phyloP scores from a whole-genome alignment of 2,888 invertebrate species.

The Pandemis cinnamomeana region DNA sequence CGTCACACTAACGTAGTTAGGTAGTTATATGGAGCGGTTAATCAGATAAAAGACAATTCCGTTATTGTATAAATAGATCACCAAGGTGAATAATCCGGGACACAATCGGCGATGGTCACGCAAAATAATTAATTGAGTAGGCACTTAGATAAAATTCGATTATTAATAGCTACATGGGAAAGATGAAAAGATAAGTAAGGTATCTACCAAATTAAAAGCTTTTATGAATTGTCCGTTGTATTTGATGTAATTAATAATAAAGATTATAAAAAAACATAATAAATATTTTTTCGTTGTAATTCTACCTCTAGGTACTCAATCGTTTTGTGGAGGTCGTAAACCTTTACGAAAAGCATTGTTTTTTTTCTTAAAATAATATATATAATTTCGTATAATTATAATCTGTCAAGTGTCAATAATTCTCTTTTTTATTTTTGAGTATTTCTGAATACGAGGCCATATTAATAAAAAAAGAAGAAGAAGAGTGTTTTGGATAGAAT shows the following conservation, averaged over 20 bases:
- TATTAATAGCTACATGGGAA: background rate
- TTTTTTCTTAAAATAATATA: background rate
- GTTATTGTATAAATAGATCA: constrained; percentile 43
- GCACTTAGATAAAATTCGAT: background rate
- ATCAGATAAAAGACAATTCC: constrained; percentile 25
- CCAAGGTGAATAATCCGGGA: constrained; percentile 61
- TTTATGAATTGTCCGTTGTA: background rate
- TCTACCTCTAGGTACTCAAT: too few relatives aligned
- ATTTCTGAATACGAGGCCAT: background rate
- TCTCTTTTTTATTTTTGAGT: background rate
- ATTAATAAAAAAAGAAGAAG: too few relatives aligned
- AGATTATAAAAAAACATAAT: too few relatives aligned
- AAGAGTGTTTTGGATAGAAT: background rate
- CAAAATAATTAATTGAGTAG: background rate
- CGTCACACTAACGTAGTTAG: background rate
- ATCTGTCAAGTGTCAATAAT: background rate
- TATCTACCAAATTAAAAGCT: background rate
- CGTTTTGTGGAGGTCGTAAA: background rate
- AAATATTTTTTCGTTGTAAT: too few relatives aligned
- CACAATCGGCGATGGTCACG: background rate
- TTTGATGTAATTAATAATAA: background rate
- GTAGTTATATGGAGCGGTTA: background rate
- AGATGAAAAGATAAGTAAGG: background rate
- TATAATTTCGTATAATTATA: background rate
- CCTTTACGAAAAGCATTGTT: background rate